phyloP scores from a whole-genome alignment of 2,888 invertebrate genomes.

The Cephalotes varians region DNA sequence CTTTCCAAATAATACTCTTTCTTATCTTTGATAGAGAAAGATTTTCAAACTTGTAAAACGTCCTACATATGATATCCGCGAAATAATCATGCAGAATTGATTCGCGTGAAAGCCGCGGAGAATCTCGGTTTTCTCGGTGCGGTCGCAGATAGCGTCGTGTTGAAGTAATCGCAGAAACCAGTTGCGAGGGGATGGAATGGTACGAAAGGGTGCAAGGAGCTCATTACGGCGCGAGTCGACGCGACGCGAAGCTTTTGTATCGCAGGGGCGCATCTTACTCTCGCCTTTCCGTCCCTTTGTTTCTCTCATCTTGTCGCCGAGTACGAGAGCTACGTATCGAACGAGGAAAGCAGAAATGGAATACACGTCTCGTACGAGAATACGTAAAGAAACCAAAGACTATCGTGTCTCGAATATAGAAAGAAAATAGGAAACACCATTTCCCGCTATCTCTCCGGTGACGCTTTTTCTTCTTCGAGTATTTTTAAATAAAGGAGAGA shows the following conservation, averaged over 20 bases:
- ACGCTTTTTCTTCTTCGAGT: background rate
- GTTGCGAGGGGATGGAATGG: constrained; percentile 26
- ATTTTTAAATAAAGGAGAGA: constrained; percentile 5
- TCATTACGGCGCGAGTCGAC: constrained; percentile 57
- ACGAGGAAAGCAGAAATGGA: constrained; percentile 17
- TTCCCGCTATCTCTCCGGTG: constrained; percentile 7
- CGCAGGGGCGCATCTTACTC: constrained; percentile 50
- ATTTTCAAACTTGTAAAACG: constrained; percentile 6
- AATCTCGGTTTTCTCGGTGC: constrained; percentile 27
- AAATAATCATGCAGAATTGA: constrained; percentile 48
- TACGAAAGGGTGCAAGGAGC: constrained; percentile 57
- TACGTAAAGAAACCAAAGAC: background rate
- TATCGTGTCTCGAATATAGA: constrained; percentile 40
- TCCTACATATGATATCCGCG: background rate
- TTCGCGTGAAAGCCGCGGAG: constrained; percentile 25
- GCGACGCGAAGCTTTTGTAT: constrained; percentile 60
- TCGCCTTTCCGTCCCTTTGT: constrained; percentile 43
- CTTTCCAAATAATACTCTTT: background rate
- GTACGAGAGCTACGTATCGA: constrained; percentile 15
- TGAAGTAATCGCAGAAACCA: constrained; percentile 34
- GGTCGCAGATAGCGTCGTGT: constrained; percentile 37
- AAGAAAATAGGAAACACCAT: constrained; percentile 44
- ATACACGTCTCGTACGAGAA: constrained; percentile 21
- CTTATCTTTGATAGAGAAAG: background rate
- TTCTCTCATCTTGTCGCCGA: constrained; percentile 45